Conservation (phyloP, 92 coral and sea anemone genomes). For the Umimayanthus chanpuru region DNA sequence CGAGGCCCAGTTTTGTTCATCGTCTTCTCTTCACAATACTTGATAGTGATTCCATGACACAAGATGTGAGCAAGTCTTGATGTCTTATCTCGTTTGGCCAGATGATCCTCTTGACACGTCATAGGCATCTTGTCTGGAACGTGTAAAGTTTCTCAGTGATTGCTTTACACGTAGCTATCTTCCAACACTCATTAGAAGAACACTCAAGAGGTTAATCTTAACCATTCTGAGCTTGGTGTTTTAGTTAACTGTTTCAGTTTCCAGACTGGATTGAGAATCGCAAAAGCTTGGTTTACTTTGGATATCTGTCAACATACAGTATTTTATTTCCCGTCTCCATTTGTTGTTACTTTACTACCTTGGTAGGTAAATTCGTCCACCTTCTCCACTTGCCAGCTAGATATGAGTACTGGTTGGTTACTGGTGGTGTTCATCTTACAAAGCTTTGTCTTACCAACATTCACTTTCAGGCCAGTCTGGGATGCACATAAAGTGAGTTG, state of each 20-base stretch:
- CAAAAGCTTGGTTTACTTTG: not conserved
- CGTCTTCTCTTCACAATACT: not conserved
- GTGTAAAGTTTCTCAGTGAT: not conserved
- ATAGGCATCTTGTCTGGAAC: not conserved
- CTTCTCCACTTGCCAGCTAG: not conserved
- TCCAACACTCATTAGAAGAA: not conserved
- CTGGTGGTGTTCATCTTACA: not conserved
- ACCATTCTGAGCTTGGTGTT: not conserved
- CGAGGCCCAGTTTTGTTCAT: not conserved
- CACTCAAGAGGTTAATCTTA: not conserved
- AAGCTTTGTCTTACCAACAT: not conserved
- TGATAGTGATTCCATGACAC: not conserved
- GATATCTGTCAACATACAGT: not conserved
- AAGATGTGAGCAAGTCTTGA: not conserved
- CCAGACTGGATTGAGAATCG: not conserved
- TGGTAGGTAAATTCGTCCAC: not conserved
- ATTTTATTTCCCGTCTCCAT: not conserved
- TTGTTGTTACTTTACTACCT: no score
- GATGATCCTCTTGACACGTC: not conserved
- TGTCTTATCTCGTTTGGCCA: not conserved
- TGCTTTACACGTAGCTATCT: not conserved
- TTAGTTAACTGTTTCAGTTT: not conserved
- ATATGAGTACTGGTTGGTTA: not conserved
- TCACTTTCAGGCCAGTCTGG: slow-evolving; percentile 3
- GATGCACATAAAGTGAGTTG: not conserved